A percentile compares a stretch with the other conserved stretches of the same genome.
phyloP scores from a whole-genome alignment of 1,140 invertebrate genomes.

The Achroia grisella region DNA sequence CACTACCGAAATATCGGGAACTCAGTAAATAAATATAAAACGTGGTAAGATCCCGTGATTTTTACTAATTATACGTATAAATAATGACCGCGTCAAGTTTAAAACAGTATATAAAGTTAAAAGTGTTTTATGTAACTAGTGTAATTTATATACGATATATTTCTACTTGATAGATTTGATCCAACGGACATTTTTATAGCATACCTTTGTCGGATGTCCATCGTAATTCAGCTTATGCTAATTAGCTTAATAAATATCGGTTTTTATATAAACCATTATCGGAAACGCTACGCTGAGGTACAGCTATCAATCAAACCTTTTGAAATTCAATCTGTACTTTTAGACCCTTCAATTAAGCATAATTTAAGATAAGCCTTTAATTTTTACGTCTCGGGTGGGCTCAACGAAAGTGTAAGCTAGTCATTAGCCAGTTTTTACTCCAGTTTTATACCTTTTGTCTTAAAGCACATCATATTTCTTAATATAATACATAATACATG shows the following conservation, averaged over 20 bases:
- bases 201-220: conserved; percentile 1
- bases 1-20: too few species aligned
- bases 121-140: too few species aligned
- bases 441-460: conserved; percentile 58
- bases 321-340: conserved; percentile 68
- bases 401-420: conserved; percentile 49
- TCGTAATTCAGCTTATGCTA: conserved; percentile 23
- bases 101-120: too few species aligned
- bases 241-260: conserved; percentile 35
- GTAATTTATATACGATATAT: too few species aligned
- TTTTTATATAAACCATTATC: conserved; percentile 37
- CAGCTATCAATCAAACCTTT: conserved; percentile 61
- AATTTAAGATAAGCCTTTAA: conserved; percentile 71
- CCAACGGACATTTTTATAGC: conserved; percentile 4
- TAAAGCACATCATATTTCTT: conserved; percentile 59
- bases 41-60: too few species aligned
- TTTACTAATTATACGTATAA: too few species aligned
- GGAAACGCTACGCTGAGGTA: conserved; percentile 29
- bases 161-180: not conserved
- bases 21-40: too few species aligned
- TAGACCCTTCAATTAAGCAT: conserved; percentile 70
- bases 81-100: too few species aligned
- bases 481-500: conserved; percentile 63
- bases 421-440: conserved; percentile 58
- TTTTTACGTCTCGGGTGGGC: conserved; percentile 68